Base-by-base conservation (phyloP, 2,888 invertebrate genomes). In the Phania funesta region DNA sequence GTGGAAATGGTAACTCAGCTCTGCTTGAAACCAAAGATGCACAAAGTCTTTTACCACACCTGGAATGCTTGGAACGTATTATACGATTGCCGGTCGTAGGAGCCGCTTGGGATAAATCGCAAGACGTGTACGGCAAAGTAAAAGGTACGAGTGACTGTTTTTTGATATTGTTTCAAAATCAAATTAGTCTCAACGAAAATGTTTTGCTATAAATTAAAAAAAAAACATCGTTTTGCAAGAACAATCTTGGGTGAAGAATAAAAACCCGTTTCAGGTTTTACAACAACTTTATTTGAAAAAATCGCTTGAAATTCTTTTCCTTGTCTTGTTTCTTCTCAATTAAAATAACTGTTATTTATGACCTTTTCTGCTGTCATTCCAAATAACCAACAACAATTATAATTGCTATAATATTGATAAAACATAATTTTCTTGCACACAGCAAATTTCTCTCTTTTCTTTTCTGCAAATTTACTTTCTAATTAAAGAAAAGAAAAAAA, bases 1-100 rank as follows among this genome's bases (percentile, higher is more conserved):
- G 84, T 46, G 86, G 80, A 67, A 86, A 87, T 78, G 87, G 86
- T 74, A 85, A 81, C n/a, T 82, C 84, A 56, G 58, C 80, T 78
- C 77, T 70, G 80, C 84, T 80, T 50, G 87, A 83, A 54, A 76
- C 81, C 20, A 90, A 89, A 87, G 90, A 91, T 87, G 86, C 88
- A 41, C 88, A 90, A 85, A 90, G 87, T 84, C 84, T 91, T 50
- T 83, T 91, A 85, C 90, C 91, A 46, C 91, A 92, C 85, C 88
- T 93, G 89, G 93, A 93, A 85, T 93, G 93, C 13, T 89, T 93
- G 41, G 92, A 93, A 85, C 91, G 93, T 78, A 92, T 93, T 86
- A 91, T 92, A 84, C 92, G 93, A 85, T 86, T 93, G 70, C 93
- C 93, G 0, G 92, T 93, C 11, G 92, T 93, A 8, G 93, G 93